phyloP scores from a whole-genome alignment of 2,113 vertebrate species.

The Ailuropoda melanoleuca region DNA sequence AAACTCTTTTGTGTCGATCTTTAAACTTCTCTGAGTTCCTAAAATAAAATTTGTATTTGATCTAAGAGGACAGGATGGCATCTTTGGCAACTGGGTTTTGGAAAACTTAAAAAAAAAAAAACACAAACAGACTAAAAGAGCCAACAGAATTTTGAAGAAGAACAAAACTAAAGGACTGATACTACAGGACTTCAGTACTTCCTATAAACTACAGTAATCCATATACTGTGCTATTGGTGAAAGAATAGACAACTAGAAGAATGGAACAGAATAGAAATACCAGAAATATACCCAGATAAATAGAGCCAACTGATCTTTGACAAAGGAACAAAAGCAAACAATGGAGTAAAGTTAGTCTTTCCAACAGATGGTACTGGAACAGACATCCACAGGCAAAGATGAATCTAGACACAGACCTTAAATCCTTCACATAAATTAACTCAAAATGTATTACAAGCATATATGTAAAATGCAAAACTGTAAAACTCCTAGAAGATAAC shows the following conservation, averaged over 20 bases:
- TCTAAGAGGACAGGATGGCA: background rate
- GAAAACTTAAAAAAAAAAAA: background rate
- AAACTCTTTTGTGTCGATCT: background rate
- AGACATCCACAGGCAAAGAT: background rate
- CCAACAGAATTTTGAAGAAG: background rate
- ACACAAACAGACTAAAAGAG: background rate
- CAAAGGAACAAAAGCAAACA: background rate
- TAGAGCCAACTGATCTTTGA: background rate
- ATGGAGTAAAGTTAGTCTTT: background rate
- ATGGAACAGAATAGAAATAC: background rate
- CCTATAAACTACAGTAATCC: background rate
- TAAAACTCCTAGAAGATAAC: background rate
- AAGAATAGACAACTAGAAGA: background rate
- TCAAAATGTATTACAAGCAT: background rate
- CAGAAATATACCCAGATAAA: background rate
- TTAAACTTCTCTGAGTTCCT: background rate
- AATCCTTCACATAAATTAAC: background rate
- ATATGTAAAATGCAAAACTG: background rate
- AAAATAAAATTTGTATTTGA: slow-evolving; percentile 34
- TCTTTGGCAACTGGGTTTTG: background rate
- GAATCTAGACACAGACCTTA: background rate
- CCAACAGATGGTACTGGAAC: background rate
- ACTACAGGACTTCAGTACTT: background rate
- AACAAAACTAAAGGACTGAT: background rate
- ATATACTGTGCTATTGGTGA: background rate